Evolutionary conservation across 2,113 vertebrate species (phyloP), one percentile per base, ranked within the genome.

Genomic region (Plecotus auritus): DNA sequence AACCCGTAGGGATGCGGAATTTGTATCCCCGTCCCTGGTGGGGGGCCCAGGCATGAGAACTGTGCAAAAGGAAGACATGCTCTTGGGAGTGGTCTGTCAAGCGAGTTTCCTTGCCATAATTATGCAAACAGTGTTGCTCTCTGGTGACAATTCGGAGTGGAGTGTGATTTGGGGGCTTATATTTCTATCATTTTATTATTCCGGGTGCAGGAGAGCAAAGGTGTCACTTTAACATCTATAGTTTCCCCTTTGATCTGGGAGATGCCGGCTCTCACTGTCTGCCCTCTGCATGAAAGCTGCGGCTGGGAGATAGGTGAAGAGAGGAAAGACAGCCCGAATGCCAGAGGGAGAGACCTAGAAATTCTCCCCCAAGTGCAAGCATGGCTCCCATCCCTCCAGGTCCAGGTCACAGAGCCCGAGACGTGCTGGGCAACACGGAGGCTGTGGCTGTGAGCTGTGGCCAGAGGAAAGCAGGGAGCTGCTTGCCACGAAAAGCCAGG

Each of bases 201-300:
- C 97, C 77, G 26, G 67, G 96, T 97, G 85, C 92, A 93, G 78
- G 92, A 97, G 97, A 97, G 98, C 91, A 96, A 77, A 87, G 90
- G 72, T 91, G 96, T 97, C 94, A 97, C 95, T 97, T 98, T 96
- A 89, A 96, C 97, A 96, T 92, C 96, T 78, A 95, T 97, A 85
- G 72, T 89, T 96, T 87, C 88, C 54, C 81, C 94, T 97, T 97
- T 94, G 85, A 98, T 97, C 97, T 97, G 88, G 70, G 96, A 94
- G 90, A 97, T 97, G 83, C 94, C 97, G 77, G 83, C 86, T 95
- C 95, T 94, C 95, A 97, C 87, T 95, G 81, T 95, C 78, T 94
- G 67, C 90, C 78, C 85, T 97, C 95, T 96, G 95, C 92, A 97
- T 78, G 94, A 97, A 96, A 82, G 95, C 80, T 95, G 95, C 91